Evolutionary conservation across 92 coral and sea anemone genomes (phyloP).

Genomic region (Palythoa heliodiscus): DNA sequence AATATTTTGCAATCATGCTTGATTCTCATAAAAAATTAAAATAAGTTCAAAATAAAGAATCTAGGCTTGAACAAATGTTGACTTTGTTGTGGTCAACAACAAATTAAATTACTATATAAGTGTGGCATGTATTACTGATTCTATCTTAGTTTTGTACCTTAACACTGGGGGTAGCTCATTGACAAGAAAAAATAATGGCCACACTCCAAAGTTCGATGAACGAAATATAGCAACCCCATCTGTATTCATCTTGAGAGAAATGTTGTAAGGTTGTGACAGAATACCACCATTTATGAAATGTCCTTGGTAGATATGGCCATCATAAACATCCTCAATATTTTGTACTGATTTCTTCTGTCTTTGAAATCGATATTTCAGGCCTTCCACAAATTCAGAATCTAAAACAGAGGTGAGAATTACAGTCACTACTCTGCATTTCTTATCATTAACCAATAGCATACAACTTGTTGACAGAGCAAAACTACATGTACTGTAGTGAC

Average conservation of each 20-base stretch:
- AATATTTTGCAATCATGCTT: too few species aligned
- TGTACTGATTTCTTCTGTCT: neutral
- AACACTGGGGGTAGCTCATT: conserved; percentile 10
- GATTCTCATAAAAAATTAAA: too few species aligned
- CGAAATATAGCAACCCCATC: conserved; percentile 32
- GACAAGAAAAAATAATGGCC: conserved; percentile 28
- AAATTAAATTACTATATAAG: neutral
- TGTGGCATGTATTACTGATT: neutral
- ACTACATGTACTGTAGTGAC: neutral
- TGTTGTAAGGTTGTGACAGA: conserved; percentile 12
- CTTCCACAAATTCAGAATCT: conserved; percentile 25
- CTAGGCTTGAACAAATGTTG: too few species aligned
- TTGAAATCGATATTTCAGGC: conserved; percentile 12
- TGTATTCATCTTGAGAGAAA: conserved; percentile 24
- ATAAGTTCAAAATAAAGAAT: too few species aligned
- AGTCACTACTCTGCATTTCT: neutral
- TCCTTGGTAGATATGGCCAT: conserved; percentile 20
- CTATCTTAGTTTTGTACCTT: neutral
- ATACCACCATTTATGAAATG: conserved; percentile 17
- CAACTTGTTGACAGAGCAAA: neutral
- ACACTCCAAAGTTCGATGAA: conserved; percentile 19
- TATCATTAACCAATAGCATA: neutral
- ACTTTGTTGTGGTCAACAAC: too few species aligned
- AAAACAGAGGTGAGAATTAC: neutral
- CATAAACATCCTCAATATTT: conserved; percentile 28